Conservation (phyloP, 2,888 invertebrate species). For the Mimumesa dahlbomi region DNA sequence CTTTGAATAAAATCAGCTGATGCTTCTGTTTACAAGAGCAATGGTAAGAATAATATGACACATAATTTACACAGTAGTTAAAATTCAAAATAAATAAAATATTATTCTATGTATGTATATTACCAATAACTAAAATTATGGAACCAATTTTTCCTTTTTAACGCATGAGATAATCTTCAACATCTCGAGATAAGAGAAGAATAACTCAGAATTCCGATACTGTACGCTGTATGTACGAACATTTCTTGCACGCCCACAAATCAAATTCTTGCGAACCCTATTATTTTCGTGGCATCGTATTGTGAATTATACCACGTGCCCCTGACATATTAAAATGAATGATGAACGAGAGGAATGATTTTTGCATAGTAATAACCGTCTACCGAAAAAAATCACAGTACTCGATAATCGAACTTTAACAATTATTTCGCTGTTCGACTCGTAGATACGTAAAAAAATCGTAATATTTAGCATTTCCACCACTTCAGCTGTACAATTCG, state of each 20-base stretch:
- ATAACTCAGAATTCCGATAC: not conserved
- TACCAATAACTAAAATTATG: too few species aligned
- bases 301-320: not conserved
- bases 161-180: not conserved
- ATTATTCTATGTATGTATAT: too few species aligned
- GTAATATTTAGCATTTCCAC: too few species aligned
- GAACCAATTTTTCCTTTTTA: too few species aligned
- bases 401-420: not conserved
- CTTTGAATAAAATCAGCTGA: not conserved
- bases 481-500: too few species aligned
- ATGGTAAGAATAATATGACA: too few species aligned
- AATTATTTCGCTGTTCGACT: not conserved
- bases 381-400: not conserved
- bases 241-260: slow-evolving; percentile 6
- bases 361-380: not conserved
- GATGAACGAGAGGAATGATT: slow-evolving; percentile 8
- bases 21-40: not conserved
- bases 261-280: slow-evolving; percentile 1
- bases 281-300: slow-evolving; percentile 9
- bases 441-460: too few species aligned
- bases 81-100: too few species aligned
- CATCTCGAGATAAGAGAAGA: not conserved
- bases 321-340: not conserved
- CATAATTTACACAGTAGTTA: too few species aligned
- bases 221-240: not conserved